Conservation (phyloP, 1,140 invertebrate species). For the Drosophila obscura region DNA sequence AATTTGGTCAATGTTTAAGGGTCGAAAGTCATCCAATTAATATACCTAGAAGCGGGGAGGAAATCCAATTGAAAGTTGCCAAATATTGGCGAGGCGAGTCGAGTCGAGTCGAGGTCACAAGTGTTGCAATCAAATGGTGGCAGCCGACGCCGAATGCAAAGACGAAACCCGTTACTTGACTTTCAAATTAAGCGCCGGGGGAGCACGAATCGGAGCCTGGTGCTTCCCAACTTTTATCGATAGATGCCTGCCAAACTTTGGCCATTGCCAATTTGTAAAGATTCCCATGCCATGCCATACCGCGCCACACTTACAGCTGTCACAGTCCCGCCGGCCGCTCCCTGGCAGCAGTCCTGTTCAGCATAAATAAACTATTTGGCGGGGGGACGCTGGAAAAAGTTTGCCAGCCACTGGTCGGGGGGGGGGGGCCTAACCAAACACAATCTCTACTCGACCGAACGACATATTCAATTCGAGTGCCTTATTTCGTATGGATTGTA, state of each 20-base stretch:
- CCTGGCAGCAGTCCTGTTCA: not conserved
- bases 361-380: conserved; percentile 43
- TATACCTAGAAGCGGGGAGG: not conserved
- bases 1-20: not conserved
- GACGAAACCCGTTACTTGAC: conserved; percentile 43
- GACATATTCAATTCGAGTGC: conserved; percentile 48
- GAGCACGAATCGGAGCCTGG: conserved; percentile 2
- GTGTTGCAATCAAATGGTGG: conserved; percentile 51
- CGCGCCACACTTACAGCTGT: conserved; percentile 28
- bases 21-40: conserved; percentile 10
- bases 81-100: conserved; percentile 19
- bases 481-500: conserved; percentile 47
- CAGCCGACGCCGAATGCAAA: conserved; percentile 47
- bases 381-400: conserved; percentile 21
- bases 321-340: conserved; percentile 1
- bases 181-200: conserved; percentile 40
- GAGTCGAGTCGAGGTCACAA: conserved; percentile 15
- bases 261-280: conserved; percentile 57
- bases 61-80: conserved; percentile 39
- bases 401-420: conserved; percentile 5
- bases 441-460: conserved; percentile 39
- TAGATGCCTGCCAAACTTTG: conserved; percentile 51
- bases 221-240: conserved; percentile 42
- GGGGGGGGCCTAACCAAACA: conserved; percentile 52
- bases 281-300: conserved; percentile 3